Conservation (phyloP, 2,888 invertebrate genomes). For the Aquatica leii region DNA sequence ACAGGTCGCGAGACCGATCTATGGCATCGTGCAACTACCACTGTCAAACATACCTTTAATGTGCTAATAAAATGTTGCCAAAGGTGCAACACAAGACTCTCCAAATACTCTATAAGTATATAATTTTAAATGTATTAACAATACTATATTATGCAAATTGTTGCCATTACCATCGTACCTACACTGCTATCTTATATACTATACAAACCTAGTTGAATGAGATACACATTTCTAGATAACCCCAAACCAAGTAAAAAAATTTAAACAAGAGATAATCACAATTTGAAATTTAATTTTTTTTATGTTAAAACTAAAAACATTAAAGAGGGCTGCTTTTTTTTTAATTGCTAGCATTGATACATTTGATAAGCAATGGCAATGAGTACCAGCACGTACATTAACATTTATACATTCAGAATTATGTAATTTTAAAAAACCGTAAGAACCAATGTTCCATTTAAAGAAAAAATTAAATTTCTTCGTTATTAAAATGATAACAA, state of each 20-base stretch:
- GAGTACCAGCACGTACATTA: too few species aligned
- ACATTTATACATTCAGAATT: too few species aligned
- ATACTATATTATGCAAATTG: constrained; percentile 25
- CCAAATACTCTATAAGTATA: constrained; percentile 37
- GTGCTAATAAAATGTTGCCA: constrained; percentile 47
- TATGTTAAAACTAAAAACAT: constrained; percentile 29
- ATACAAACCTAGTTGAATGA: constrained; percentile 41
- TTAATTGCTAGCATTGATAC: background rate
- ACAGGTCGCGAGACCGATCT: constrained; percentile 39
- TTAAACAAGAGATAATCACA: constrained; percentile 52
- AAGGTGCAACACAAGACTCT: constrained; percentile 53
- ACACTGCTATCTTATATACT: constrained; percentile 28
- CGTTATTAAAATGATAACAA: too few species aligned
- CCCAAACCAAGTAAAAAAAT: constrained; percentile 53
- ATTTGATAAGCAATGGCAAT: too few species aligned
- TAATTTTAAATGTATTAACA: constrained; percentile 32
- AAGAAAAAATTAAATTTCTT: too few species aligned
- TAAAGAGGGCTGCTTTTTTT: constrained; percentile 47
- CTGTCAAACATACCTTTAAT: constrained; percentile 46
- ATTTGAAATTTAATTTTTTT: constrained; percentile 38
- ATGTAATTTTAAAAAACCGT: too few species aligned
- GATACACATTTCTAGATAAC: constrained; percentile 51
- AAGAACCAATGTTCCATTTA: too few species aligned
- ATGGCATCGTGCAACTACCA: constrained; percentile 53
- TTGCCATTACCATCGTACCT: constrained; percentile 25